phyloP scores from a whole-genome alignment of 2,797 vertebrate species.

The Clarias platycephalus region DNA sequence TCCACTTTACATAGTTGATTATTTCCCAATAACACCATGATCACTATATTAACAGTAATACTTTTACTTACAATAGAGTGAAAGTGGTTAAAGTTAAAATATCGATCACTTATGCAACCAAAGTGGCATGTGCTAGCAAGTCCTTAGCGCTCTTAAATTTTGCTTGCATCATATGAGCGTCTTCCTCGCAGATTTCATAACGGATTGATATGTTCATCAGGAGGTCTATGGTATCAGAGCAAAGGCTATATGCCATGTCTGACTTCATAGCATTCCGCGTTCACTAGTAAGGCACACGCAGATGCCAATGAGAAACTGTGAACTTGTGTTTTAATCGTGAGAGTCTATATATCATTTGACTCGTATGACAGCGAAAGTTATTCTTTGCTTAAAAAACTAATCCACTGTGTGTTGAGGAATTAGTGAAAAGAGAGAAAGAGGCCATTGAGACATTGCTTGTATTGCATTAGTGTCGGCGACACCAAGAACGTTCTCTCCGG shows the following conservation, averaged over 20 bases:
- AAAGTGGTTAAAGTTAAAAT: not conserved
- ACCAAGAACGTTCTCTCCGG: conserved; percentile 12
- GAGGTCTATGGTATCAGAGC: not conserved
- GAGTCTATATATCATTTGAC: not conserved
- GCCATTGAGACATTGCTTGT: conserved; percentile 4
- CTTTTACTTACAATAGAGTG: not conserved
- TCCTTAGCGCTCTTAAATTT: not conserved
- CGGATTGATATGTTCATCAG: not conserved
- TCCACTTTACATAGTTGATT: not conserved
- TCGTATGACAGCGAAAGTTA: not conserved
- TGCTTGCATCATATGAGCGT: not conserved
- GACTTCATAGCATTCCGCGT: not conserved
- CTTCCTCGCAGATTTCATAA: not conserved
- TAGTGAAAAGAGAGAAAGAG: not conserved
- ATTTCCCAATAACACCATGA: not conserved
- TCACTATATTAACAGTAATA: not conserved
- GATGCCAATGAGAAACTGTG: not conserved
- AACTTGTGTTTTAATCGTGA: not conserved
- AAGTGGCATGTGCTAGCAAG: not conserved
- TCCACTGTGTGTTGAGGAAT: too few species aligned
- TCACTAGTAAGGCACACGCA: too few species aligned
- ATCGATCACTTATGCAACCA: not conserved
- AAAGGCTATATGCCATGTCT: not conserved
- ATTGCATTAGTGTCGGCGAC: conserved; percentile 16
- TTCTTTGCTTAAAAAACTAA: not conserved